phyloP scores from a whole-genome alignment of 1,140 invertebrate genomes.

The Trypoxylus dichotomus region DNA sequence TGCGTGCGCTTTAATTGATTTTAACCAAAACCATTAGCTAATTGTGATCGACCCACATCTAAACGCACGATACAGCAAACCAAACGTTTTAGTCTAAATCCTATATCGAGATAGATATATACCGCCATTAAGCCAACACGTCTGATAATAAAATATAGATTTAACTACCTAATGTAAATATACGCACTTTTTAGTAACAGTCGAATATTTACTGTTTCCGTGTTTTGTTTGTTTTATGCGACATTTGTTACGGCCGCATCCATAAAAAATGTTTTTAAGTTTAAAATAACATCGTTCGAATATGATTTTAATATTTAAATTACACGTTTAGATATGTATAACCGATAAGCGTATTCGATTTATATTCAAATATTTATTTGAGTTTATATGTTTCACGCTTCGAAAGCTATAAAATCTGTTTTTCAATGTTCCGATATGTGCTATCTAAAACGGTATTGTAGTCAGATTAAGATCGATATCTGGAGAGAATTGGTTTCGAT shows the following conservation, averaged over 20 bases:
- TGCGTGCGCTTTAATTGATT: neutral
- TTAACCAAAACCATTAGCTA: neutral
- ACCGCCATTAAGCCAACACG: neutral
- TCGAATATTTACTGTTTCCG: neutral
- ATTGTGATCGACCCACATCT: neutral
- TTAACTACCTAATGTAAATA: neutral
- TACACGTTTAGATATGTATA: neutral
- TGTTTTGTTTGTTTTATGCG: neutral
- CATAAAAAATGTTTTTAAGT: neutral
- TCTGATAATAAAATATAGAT: slow-evolving; percentile 4
- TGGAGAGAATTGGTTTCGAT: too few species aligned
- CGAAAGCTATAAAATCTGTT: too few species aligned
- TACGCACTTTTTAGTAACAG: neutral
- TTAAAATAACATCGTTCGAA: neutral
- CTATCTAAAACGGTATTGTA: too few species aligned
- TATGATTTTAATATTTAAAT: neutral
- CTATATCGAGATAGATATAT: neutral
- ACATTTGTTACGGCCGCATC: neutral
- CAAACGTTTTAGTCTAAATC: neutral
- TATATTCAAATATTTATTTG: neutral
- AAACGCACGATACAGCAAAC: neutral
- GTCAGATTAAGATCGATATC: too few species aligned
- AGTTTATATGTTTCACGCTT: neutral
- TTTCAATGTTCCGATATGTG: too few species aligned
- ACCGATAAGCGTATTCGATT: neutral